Base-by-base conservation (phyloP, 2,888 invertebrate genomes). In the Serripes groenlandicus region DNA sequence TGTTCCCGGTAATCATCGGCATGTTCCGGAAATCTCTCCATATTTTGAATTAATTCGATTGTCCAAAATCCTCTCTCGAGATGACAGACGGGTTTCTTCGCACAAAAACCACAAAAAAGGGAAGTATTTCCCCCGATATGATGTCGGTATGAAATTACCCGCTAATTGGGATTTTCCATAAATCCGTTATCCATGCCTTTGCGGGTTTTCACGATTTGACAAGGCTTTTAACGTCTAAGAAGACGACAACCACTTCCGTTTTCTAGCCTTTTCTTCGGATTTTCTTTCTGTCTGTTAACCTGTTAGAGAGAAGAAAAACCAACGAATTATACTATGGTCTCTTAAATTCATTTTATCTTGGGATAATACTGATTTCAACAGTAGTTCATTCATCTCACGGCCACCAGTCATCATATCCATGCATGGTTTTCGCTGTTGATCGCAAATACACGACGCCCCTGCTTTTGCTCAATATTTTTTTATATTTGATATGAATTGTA, bases 101-200 rank as follows among this genome's bases (percentile, higher is more conserved):
- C 23, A 37, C 62, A n/a, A 11, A 9, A 34, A 34, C n/a, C 28
- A 21, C 32, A 42, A 32, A 66, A 28, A 66, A 66, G 18, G 23
- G n/a, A n/a, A 21, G 23, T 37, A 23, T 66, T 66, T 66, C 28
- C 42, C 26, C 56, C 37, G 66, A n/a, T 34, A 34, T 42, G 42
- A 34, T 66, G 26, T 42, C 42, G 66, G 37, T 66, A 23, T 11
- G 23, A 42, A 66, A 42, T 66, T 66, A 42, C 23, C 15, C 37
- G 42, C 66, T 66, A 66, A 66, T 66, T 66, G 66, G 42, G 42
- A 66, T 42, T 42, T 66, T 2, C 66, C 66, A 37, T 35, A 66
- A 66, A 66, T 42, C 66, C 42, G 21, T 26, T 28, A 23, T 34
- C 66, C 66, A 66, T 66, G 66, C 23, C 42, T 66, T n/a, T 26